Evolutionary conservation across 2,888 invertebrate species (phyloP).

Genomic region (Dolichopus griseipennis): DNA sequence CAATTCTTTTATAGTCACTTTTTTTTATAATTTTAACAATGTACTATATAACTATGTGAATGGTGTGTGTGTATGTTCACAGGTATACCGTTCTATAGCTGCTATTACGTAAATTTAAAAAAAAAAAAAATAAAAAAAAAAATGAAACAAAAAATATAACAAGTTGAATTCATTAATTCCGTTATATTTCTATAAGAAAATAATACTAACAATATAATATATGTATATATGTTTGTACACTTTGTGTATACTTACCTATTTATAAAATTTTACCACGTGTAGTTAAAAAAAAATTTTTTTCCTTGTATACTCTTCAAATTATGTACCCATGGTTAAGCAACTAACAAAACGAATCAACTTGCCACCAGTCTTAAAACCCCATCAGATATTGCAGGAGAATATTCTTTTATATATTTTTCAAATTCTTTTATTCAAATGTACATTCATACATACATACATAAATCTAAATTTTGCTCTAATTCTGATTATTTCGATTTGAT

Average conservation of each 20-base stretch:
- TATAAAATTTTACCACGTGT: not conserved
- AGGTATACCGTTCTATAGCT: not conserved
- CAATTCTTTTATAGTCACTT: not conserved
- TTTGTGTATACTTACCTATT: not conserved
- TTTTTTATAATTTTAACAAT: not conserved
- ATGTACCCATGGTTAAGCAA: no score
- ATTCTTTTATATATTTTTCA: no score
- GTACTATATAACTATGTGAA: no score
- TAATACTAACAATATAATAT: not conserved
- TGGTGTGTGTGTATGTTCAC: no score
- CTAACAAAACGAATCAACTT: no score
- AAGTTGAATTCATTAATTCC: not conserved
- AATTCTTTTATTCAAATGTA: no score
- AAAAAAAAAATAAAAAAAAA: not conserved
- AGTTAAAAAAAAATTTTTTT: not conserved
- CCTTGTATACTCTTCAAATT: not conserved
- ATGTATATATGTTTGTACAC: not conserved
- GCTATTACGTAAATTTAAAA: not conserved
- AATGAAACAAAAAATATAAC: no score
- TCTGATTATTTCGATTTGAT: no score
- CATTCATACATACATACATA: no score
- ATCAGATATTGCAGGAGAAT: no score
- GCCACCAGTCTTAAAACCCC: no score
- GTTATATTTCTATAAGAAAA: not conserved
- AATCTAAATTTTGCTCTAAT: no score